phyloP scores from a whole-genome alignment of 2,113 vertebrate genomes.

The Scomber japonicus region DNA sequence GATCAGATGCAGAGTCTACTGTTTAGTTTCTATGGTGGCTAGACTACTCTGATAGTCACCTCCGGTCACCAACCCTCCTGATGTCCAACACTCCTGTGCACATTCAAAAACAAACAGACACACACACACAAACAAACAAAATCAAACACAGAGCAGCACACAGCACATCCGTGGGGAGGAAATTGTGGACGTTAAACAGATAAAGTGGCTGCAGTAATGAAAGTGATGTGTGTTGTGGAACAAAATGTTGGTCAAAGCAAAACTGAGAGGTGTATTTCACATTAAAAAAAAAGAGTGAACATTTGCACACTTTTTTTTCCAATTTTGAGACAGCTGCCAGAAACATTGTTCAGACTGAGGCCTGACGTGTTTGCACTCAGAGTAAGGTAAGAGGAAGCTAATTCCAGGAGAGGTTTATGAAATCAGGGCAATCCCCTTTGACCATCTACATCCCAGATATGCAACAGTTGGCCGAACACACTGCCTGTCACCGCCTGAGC shows the following conservation, averaged over 20 bases:
- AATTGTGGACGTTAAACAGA: slow-evolving; percentile 76
- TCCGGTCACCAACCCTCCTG: slow-evolving; percentile 87
- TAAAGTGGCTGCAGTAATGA: slow-evolving; percentile 32
- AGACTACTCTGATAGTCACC: slow-evolving; percentile 90
- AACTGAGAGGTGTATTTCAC: not conserved
- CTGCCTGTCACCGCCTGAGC: slow-evolving; percentile 65
- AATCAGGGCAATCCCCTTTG: slow-evolving; percentile 82
- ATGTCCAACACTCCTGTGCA: slow-evolving; percentile 87
- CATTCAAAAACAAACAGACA: slow-evolving; percentile 86
- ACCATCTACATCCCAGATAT: slow-evolving; percentile 61
- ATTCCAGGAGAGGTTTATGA: slow-evolving; percentile 76
- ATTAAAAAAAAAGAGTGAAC: not conserved
- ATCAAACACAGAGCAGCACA: slow-evolving; percentile 81
- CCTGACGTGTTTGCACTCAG: slow-evolving; percentile 7
- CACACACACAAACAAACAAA: slow-evolving; percentile 83
- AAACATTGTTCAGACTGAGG: not conserved
- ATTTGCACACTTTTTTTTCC: not conserved
- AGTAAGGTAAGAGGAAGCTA: slow-evolving; percentile 63
- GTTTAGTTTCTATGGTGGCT: slow-evolving; percentile 87
- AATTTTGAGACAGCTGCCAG: not conserved
- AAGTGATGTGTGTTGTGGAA: not conserved
- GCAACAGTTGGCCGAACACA: slow-evolving; percentile 76
- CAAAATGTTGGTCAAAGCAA: slow-evolving; percentile 13
- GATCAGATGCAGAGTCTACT: slow-evolving; percentile 86
- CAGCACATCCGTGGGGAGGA: slow-evolving; percentile 69